Evolutionary conservation across 2,113 vertebrate genomes (phyloP).

Genomic region (Neotragus pygmaeus): DNA sequence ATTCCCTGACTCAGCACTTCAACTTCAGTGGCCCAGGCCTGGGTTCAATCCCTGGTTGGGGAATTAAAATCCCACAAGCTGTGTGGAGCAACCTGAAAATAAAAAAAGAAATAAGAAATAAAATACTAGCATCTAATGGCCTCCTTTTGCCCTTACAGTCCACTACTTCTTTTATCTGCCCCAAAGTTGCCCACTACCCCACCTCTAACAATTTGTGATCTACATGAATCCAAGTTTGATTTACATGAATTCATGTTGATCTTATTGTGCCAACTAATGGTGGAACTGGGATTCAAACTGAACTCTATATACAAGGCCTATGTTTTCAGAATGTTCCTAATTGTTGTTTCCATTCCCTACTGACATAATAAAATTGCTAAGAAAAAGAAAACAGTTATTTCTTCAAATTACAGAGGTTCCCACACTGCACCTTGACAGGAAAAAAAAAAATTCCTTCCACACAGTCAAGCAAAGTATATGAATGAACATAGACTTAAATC

Average conservation of each 20-base stretch:
- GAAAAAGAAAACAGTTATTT: slow-evolving; percentile 26
- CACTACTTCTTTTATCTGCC: background rate
- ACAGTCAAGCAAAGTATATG: background rate
- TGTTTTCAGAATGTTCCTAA: background rate
- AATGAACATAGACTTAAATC: slow-evolving; percentile 4
- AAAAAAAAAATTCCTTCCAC: background rate
- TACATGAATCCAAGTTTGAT: background rate
- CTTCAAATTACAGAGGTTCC: background rate
- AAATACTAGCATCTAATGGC: background rate
- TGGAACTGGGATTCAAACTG: background rate
- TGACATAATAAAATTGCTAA: background rate
- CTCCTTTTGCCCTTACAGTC: background rate
- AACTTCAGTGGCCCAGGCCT: background rate
- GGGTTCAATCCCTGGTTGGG: background rate
- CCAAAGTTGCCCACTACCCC: background rate
- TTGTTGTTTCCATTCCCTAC: background rate
- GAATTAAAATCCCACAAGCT: background rate
- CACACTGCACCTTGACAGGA: background rate
- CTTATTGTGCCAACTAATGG: background rate
- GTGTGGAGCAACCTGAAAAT: background rate
- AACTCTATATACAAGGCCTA: background rate
- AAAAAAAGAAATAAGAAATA: background rate
- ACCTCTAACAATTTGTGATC: background rate
- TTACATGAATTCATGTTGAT: background rate
- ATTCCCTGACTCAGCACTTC: background rate